phyloP scores from a whole-genome alignment of 1,140 invertebrate genomes.

The Camponotus floridanus region DNA sequence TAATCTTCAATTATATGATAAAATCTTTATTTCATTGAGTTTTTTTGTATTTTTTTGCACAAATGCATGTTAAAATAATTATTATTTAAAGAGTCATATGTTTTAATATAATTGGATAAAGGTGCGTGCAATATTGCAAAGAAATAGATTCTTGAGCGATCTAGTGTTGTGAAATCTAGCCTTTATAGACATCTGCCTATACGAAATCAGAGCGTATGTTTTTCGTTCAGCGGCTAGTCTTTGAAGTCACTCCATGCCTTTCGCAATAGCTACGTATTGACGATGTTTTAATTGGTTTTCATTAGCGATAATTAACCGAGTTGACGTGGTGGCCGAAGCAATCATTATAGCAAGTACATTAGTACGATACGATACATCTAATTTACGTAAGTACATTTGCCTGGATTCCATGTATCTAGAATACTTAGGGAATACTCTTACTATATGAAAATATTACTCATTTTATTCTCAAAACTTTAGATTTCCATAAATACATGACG shows the following conservation, averaged over 20 bases:
- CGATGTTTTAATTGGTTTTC: slow-evolving; percentile 71
- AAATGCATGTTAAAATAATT: not conserved
- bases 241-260: slow-evolving; percentile 28
- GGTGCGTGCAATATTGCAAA: not conserved
- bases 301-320: slow-evolving; percentile 72
- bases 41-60: not conserved
- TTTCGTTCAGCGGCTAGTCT: slow-evolving; percentile 29
- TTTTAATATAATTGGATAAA: not conserved
- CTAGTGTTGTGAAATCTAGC: slow-evolving; percentile 32
- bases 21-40: not conserved
- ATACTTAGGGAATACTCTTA: not conserved
- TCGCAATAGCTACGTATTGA: slow-evolving; percentile 56
- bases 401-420: not conserved
- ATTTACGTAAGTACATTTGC: slow-evolving; percentile 30
- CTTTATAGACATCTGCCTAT: slow-evolving; percentile 20
- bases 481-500: too few relatives aligned
- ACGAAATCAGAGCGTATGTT: slow-evolving; percentile 49
- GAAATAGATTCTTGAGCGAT: not conserved
- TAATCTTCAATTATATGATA: not conserved
- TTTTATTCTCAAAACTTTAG: too few relatives aligned
- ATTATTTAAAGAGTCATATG: not conserved
- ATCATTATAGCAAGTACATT: slow-evolving; percentile 54
- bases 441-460: too few relatives aligned
- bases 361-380: not conserved
- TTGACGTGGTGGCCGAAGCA: slow-evolving; percentile 41